Base-by-base conservation (phyloP, 2,797 vertebrate species). In the Syngnathus rostellatus region DNA sequence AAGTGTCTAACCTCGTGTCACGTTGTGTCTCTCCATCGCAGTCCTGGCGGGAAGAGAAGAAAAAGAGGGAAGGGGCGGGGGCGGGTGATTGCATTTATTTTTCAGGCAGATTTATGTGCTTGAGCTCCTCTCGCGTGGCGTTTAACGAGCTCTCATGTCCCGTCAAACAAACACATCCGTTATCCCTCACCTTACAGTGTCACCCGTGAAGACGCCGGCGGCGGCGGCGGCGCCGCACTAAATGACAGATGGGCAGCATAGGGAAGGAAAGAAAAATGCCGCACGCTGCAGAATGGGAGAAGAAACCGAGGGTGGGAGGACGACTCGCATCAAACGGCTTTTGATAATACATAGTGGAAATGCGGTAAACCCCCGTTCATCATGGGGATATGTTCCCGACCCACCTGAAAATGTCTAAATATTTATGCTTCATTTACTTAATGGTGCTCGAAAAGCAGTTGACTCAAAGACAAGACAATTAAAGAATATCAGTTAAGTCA, bases 1-100 rank as follows among this genome's bases (percentile, higher is more conserved):
- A 84, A 85, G 78, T 81, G 83, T 86, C 94, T 91, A 92, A 98
- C 96, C 95, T 97, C 73, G 89, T 93, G 91, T 92, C 93, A 84
- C 93, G 93, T 90, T 93, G 93, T 89, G 92, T 92, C 86, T 93
- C 92, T 87, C 92, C 92, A 73, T 93, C 92, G 86, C 92, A 93
- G 89, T 93, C 93, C 96, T 98, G 82, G 67, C 57, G 84, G 72
- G 70, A 70, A 71, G 68, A 85, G 53, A 78, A 84, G 91, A 91
- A 84, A 86, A 90, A 37, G 40, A 46, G 10, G 60, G 40, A 45
- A 45, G 11, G 21, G 19, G 50, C 11, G 1, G 50, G 11, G 80
- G 90, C 54, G 63, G 39, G 16, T 40, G 48, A 48, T 64, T 53
- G 80, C 65, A 85, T 83, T 77, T 84, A 83, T 88, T 81, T 79